A percentile compares a stretch with the other conserved stretches of the same genome.
phyloP scores from a whole-genome alignment of 2,797 vertebrate genomes.

The Myripristis murdjan region DNA sequence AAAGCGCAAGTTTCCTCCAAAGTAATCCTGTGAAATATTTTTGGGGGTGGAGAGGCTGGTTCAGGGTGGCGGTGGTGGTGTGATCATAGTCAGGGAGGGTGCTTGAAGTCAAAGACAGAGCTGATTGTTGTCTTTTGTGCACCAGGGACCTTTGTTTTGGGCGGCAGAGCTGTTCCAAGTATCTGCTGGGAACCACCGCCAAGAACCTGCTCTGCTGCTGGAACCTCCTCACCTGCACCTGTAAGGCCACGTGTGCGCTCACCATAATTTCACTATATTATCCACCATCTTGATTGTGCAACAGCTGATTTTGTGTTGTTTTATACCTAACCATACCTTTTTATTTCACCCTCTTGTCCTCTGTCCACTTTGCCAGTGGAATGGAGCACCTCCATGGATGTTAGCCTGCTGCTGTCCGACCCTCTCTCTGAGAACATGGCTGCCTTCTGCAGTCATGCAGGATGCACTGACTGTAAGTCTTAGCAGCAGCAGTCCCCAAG shows the following conservation, averaged over 20 bases:
- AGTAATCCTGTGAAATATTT: constrained; percentile 78
- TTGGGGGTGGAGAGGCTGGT: constrained; percentile 19
- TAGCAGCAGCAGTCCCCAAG: neutral
- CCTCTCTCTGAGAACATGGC: constrained; percentile 92
- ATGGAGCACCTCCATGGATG: constrained; percentile 92
- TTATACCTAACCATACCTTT: neutral
- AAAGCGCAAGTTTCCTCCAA: constrained; percentile 37
- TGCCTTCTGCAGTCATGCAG: constrained; percentile 86
- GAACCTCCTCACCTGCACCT: constrained; percentile 95
- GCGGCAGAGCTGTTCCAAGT: constrained; percentile 92
- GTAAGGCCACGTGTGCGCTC: constrained; percentile 81
- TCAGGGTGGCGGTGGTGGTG: neutral
- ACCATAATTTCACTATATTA: too few relatives aligned
- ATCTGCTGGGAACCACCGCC: constrained; percentile 91
- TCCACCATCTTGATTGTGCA: neutral
- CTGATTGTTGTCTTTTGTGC: constrained; percentile 42
- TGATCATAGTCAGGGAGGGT: constrained; percentile 6
- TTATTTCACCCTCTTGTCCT: neutral
- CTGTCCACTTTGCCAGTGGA: constrained; percentile 86
- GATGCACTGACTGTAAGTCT: constrained; percentile 90
- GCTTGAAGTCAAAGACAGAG: constrained; percentile 30
- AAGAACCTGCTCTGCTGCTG: constrained; percentile 93
- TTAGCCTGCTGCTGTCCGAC: constrained; percentile 88
- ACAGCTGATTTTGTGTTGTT: neutral
- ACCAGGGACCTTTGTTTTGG: constrained; percentile 95